Percentiles rank a stretch among this genome's conserved stretches.
These are phyloP conservation scores for Cisticola juncidis DNA, from an alignment of 2,113 vertebrate genomes.

Conservation along the genomic window DNA sequence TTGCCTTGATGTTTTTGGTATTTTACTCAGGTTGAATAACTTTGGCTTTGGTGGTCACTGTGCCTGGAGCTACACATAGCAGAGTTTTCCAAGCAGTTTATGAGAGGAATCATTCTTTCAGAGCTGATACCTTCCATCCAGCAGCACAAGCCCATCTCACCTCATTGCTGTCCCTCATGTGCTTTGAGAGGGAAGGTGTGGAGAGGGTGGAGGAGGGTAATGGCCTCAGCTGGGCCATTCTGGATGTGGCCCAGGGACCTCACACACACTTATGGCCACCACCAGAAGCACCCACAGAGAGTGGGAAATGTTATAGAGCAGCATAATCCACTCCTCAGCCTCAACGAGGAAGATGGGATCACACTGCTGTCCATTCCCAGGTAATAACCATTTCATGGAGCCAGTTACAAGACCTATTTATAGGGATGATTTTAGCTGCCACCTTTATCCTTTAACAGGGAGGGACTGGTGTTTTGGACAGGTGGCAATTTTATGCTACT, in stretches of 20 bases:
- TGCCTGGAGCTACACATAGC: background rate
- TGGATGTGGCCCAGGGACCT: background rate
- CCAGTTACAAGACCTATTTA: conserved; percentile 21
- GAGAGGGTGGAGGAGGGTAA: background rate
- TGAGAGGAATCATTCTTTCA: background rate
- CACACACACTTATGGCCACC: background rate
- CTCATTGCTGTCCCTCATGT: background rate
- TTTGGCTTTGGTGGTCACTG: background rate
- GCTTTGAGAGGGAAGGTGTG: background rate
- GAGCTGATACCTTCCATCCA: background rate
- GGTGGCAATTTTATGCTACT: conserved; percentile 18
- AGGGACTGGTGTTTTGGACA: background rate
- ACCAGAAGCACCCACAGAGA: background rate
- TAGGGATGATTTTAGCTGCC: conserved; percentile 25
- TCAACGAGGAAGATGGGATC: background rate
- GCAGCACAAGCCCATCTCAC: background rate
- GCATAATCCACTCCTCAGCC: conserved; percentile 7
- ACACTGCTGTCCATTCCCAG: background rate
- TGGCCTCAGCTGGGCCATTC: background rate
- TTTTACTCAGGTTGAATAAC: background rate
- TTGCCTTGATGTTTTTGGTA: background rate
- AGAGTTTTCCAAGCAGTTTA: background rate
- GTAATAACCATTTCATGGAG: conserved; percentile 7
- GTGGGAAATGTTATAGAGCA: background rate
- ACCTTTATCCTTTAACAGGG: background rate